Evolutionary conservation across 2,888 invertebrate species (phyloP).

Genomic region (Aspidapion aeneum): DNA sequence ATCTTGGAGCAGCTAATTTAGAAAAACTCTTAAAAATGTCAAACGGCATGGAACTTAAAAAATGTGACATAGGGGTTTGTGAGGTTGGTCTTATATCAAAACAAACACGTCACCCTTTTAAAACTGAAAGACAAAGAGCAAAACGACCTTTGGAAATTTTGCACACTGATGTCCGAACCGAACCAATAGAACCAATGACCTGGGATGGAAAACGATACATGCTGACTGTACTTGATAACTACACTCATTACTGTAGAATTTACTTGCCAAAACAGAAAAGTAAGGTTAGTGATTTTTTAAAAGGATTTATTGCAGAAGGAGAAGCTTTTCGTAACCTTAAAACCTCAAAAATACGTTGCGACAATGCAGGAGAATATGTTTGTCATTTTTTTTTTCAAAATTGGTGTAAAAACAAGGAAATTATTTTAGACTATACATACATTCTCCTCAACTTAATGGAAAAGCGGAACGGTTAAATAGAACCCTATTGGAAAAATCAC

Average conservation of each 20-base stretch:
- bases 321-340: constrained; percentile 24
- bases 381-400: constrained; percentile 24
- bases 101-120: constrained; percentile 39
- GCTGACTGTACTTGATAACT: constrained; percentile 39
- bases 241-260: constrained; percentile 37
- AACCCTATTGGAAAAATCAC: constrained; percentile 30
- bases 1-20: constrained; percentile 14
- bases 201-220: constrained; percentile 38
- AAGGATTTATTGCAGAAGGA: constrained; percentile 23
- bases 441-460: constrained; percentile 27
- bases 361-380: constrained; percentile 29
- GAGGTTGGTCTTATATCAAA: constrained; percentile 28
- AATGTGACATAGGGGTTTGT: constrained; percentile 4
- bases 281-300: constrained; percentile 22
- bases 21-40: constrained; percentile 19
- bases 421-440: constrained; percentile 23
- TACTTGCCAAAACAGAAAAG: constrained; percentile 30
- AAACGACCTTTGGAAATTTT: constrained; percentile 37
- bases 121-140: constrained; percentile 29
- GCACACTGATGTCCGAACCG: constrained; percentile 39
- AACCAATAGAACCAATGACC: constrained; percentile 36
- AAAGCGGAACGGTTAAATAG: constrained; percentile 26
- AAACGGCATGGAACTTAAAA: constrained; percentile 10
- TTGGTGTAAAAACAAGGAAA: constrained; percentile 28
- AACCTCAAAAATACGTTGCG: constrained; percentile 25